Evolutionary conservation across 1,140 invertebrate genomes (phyloP).

Genomic region (Eubasilissa regina): DNA sequence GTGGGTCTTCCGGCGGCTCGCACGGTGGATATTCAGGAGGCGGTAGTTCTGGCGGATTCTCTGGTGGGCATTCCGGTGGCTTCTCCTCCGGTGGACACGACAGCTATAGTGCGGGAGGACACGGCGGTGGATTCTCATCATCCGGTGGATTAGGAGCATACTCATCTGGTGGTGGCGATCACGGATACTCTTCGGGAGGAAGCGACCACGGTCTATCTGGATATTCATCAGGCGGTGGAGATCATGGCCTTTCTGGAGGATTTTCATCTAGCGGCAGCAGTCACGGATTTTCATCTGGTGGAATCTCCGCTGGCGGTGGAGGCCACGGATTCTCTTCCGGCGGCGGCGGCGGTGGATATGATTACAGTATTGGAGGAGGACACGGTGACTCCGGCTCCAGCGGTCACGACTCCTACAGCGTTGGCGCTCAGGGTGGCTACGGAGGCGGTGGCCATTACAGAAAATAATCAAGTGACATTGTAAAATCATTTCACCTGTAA

Average conservation of each 20-base stretch:
- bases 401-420: constrained; percentile 35
- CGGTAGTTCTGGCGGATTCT: constrained; percentile 37
- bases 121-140: constrained; percentile 28
- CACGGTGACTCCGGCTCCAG: constrained; percentile 1
- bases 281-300: constrained; percentile 37
- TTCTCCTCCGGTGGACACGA: constrained; percentile 33
- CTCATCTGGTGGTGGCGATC: background rate
- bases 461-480: constrained; percentile 7
- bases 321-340: constrained; percentile 45
- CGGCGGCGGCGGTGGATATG: constrained; percentile 45
- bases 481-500: constrained; percentile 33
- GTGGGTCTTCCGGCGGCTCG: constrained; percentile 17
- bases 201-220: constrained; percentile 8
- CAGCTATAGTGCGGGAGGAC: constrained; percentile 31
- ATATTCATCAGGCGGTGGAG: constrained; percentile 31
- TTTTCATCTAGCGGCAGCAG: constrained; percentile 13
- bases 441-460: constrained; percentile 30
- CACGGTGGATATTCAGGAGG: background rate
- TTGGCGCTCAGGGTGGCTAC: background rate
- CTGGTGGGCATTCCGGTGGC: constrained; percentile 14
- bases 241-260: constrained; percentile 7
- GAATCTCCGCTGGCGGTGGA: constrained; percentile 16
- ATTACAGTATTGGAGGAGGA: constrained; percentile 44
- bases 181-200: background rate
- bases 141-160: constrained; percentile 25